A percentile compares a stretch with the other conserved stretches of the same genome.
Conservation (phyloP, 1,140 invertebrate genomes). For the Medauroidea extradentata region DNA sequence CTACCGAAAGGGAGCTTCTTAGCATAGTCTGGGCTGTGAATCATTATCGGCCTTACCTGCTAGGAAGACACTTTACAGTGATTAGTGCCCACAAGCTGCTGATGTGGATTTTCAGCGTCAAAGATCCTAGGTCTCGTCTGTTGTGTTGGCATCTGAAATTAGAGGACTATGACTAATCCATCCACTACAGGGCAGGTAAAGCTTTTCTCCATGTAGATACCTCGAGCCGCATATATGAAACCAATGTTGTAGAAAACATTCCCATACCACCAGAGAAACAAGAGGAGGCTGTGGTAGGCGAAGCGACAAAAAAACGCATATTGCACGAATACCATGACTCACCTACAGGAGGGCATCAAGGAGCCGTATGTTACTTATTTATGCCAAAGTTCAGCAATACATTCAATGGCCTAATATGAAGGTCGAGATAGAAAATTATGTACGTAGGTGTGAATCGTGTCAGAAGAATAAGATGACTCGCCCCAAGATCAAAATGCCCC, state of each 20-base stretch:
- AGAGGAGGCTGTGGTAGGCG: neutral
- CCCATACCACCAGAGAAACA: neutral
- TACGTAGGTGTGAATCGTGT: constrained; percentile 10
- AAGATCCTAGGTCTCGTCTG: constrained; percentile 43
- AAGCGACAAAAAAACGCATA: neutral
- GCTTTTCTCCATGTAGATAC: constrained; percentile 36
- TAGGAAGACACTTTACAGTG: constrained; percentile 44
- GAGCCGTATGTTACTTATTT: neutral
- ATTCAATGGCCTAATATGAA: constrained; percentile 5
- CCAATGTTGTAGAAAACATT: too few relatives aligned
- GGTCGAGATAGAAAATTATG: constrained; percentile 4
- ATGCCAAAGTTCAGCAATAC: neutral
- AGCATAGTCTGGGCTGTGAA: constrained; percentile 47
- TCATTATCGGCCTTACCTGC: constrained; percentile 45
- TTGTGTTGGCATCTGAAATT: constrained; percentile 48
- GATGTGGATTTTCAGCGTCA: constrained; percentile 43
- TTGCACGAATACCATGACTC: constrained; percentile 1
- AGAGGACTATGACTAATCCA: constrained; percentile 44
- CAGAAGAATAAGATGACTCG: constrained; percentile 10
- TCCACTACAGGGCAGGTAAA: constrained; percentile 41
- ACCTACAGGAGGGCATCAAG: neutral
- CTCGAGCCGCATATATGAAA: constrained; percentile 14
- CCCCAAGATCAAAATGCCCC: neutral
- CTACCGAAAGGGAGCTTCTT: constrained; percentile 50
- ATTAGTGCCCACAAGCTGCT: constrained; percentile 49